Base-by-base conservation (phyloP, 2,797 vertebrate species). In the Schizothorax lantsangensis region DNA sequence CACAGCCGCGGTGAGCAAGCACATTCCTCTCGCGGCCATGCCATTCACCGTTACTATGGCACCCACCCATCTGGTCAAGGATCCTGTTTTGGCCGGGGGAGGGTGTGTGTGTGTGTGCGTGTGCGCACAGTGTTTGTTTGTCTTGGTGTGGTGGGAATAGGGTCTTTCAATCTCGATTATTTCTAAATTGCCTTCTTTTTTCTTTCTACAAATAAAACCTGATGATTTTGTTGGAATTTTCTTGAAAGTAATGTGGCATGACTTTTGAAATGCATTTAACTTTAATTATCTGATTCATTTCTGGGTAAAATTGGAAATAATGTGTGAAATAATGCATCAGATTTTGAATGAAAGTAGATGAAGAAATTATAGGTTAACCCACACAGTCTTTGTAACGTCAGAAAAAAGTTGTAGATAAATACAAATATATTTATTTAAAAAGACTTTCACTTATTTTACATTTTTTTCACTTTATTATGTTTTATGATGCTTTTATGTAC, bases 31-130 rank as follows among this genome's bases (percentile, higher is more conserved):
- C 88, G 85, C n/a, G 86, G 84, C 47, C 4, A 75, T 71, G 73
- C 91, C 91, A 79, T 91, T 93, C 90, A 91, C 86, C 21, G 93
- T 93, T 92, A 89, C 90, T 92, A 87, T 89, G 66, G 84, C 77
- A 84, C 91, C 90, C 89, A 71, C 86, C 92, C 90, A 90, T 93
- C 88, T 88, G 91, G 83, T 92, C 40, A 84, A 26, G 88, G 89
- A 38, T 19, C 66, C 66, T 38, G 66, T 69, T 69, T 68, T 38
- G 66, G 69, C 4, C 75, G 43, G 88, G 85, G 80, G 74, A 38
- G 78, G 89, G 49, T 81, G 71, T 38, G 36, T 81, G 52, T 30
- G 85, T 84, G 62, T 59, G 19, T 19, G 49, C 79, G 71, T 45
- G 36, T 47, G 45, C 14, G 12, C 11, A 66, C 64, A 68, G 30